Base-by-base conservation (phyloP, 1,140 invertebrate genomes). In the Batillaria attramentaria region DNA sequence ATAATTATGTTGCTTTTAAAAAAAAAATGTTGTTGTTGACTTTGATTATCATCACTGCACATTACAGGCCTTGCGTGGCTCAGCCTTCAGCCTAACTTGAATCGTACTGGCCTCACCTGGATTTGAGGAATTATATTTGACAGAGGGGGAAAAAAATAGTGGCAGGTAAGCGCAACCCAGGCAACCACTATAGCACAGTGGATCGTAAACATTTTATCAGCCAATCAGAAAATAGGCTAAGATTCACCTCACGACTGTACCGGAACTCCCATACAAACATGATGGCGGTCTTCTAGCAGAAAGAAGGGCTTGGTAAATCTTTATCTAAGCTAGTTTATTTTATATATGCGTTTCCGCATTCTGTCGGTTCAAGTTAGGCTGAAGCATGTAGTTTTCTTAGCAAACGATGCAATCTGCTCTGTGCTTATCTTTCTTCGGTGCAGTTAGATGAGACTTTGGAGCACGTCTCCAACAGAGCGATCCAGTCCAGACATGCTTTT, bases 241-340 rank as follows among this genome's bases (percentile, higher is more conserved):
- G 10, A 18, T 35, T 5, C n/a, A 75, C 33, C 62, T 54, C 73
- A 57, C 28, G 16, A 43, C 42, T n/a, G 20, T 18, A 41, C 73
- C 73, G 73, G 73, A 75, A 42, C 73, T 75, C 73, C 57, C 10
- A 62, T 57, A 75, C 57, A 75, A 75, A 75, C 72, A 75, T 33
- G 24, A 75, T 75, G 73, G 73, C 73, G 73, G 54, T 65, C 35
- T 31, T 60, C 54, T 33, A 41, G 28, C 18, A 33, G 31, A 62
- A 41, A 42, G 54, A 42, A 50, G n/a, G 10, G 57, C 20, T 75
- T 28, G 73, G 24, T 16, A 28, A 8, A 24, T 10, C 33, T 62
- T 62, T 16, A 10, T 62, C 33, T 62, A 24, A 24, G 8, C 1
- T 10, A 18, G 1, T 62, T 3, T n/a, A 2, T 62, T 62, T 62